Conservation (phyloP, 2,888 invertebrate species). For the Leptogaster cylindrica region DNA sequence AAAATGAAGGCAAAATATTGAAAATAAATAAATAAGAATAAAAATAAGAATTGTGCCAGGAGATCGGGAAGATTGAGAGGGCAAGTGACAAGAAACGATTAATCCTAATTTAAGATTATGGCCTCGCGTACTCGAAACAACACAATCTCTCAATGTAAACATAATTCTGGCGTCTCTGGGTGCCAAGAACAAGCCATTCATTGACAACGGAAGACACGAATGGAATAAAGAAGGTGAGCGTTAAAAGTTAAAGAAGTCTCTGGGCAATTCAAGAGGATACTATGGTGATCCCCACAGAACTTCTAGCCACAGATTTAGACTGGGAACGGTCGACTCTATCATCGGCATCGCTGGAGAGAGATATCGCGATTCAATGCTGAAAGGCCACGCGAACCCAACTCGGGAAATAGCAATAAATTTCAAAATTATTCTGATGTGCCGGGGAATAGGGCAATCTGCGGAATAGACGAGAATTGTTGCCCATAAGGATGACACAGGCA, state of each 20-base stretch:
- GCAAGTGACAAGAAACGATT: constrained; percentile 43
- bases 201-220: constrained; percentile 1
- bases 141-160: constrained; percentile 44
- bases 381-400: constrained; percentile 30
- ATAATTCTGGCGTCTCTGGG: constrained; percentile 37
- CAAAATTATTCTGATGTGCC: constrained; percentile 34
- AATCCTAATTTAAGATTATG: constrained; percentile 44
- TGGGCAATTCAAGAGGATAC: constrained; percentile 4
- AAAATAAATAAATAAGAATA: too few species aligned
- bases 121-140: constrained; percentile 30
- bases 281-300: background rate
- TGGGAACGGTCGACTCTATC: background rate
- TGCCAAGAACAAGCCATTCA: constrained; percentile 43
- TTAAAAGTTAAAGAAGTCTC: constrained; percentile 1
- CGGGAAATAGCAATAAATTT: constrained; percentile 32
- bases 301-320: background rate
- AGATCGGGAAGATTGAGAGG: background rate
- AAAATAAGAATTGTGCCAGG: too few species aligned
- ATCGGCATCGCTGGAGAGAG: constrained; percentile 6
- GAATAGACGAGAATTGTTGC: constrained; percentile 18
- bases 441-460: constrained; percentile 21
- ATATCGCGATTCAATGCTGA: background rate
- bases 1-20: too few species aligned
- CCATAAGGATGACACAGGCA: constrained; percentile 15
- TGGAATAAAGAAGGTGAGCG: background rate